Base-by-base conservation (phyloP, 2,888 invertebrate species). In the Chrysolina oricalcia region DNA sequence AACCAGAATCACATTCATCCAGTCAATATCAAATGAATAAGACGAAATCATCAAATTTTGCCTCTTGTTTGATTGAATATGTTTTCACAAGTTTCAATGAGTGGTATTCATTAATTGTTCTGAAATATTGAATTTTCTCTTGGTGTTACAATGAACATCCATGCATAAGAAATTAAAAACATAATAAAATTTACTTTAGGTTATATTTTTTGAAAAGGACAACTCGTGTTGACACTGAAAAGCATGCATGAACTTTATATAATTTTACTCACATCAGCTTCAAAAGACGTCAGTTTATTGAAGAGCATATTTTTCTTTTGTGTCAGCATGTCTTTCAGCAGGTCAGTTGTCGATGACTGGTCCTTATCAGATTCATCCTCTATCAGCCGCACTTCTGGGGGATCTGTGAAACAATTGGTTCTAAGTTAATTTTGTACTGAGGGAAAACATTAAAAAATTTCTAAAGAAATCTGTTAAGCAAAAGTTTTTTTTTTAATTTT, bases 271-370 rank as follows among this genome's bases (percentile, higher is more conserved):
- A 97, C 96, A 90, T 98, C 97, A 0, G 97, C 96, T 85, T 95
- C 98, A 87, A 94, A 96, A 9, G 95, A 97, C 72, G 96, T 96
- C 73, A 97, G 90, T 89, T 95, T 97, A 87, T 95, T 95, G 80
- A 97, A 91, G 40, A 97, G 90, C 85, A 95, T 92, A 86, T 97
- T 95, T 81, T 97, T 93, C 89, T 98, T 98, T 87, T 97, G 97
- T 81, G 95, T 96, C 82, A 98, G 91, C 92, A 98, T 94, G 85
- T 98, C 98, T 86, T 97, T 93, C 88, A 98, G 96, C 93, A 97
- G 97, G 85, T 98, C 98, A 0, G 97, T 93, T 2, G 97, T 95
- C 67, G 95, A 94, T 84, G 94, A 94, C 4, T 92, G 92, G 27
- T 91, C 90, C 15, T 91, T 90, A 74, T 94, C 93, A 76, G 94